Percentiles rank a stretch among this genome's conserved stretches.
Conservation (phyloP, 2,888 invertebrate genomes). For the Drosophila cognata region DNA sequence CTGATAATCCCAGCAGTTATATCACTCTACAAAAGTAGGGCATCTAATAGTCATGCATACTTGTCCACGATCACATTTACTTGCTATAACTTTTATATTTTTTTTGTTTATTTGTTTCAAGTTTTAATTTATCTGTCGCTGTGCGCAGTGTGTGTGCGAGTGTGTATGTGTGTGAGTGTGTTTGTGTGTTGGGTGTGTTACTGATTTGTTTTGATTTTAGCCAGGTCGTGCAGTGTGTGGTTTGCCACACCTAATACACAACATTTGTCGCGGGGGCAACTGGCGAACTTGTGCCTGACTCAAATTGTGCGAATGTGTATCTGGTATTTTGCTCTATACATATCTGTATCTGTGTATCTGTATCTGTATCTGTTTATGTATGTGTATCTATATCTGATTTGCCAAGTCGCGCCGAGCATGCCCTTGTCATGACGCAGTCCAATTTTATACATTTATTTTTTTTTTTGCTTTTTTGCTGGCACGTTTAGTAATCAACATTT, state of each 20-base stretch:
- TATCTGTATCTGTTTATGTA: not conserved
- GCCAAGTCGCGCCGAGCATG: conserved; percentile 1
- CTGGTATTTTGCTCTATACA: conserved; percentile 25
- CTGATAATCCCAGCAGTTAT: not conserved
- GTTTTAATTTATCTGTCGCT: conserved; percentile 73
- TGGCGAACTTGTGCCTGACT: conserved; percentile 35
- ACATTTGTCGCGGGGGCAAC: conserved; percentile 32
- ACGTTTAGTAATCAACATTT: conserved; percentile 78
- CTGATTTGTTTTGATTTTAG: conserved; percentile 17
- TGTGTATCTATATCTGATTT: conserved; percentile 27
- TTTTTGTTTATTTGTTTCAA: conserved; percentile 76
- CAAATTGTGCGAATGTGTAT: conserved; percentile 43
- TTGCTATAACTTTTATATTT: conserved; percentile 42
- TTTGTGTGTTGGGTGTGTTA: conserved; percentile 51
- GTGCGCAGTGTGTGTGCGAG: conserved; percentile 15
- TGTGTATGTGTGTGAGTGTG: conserved; percentile 10
- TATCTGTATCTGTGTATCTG: conserved; percentile 18
- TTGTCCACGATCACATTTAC: not conserved
- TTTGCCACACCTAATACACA: conserved; percentile 64
- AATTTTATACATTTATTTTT: not conserved
- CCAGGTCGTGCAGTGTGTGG: conserved; percentile 46
- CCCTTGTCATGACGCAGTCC: conserved; percentile 8
- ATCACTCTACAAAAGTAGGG: not conserved
- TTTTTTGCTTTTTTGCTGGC: conserved; percentile 28
- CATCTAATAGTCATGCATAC: not conserved